Conservation (phyloP, 2,797 vertebrate species). For the Sphaeramia orbicularis region DNA sequence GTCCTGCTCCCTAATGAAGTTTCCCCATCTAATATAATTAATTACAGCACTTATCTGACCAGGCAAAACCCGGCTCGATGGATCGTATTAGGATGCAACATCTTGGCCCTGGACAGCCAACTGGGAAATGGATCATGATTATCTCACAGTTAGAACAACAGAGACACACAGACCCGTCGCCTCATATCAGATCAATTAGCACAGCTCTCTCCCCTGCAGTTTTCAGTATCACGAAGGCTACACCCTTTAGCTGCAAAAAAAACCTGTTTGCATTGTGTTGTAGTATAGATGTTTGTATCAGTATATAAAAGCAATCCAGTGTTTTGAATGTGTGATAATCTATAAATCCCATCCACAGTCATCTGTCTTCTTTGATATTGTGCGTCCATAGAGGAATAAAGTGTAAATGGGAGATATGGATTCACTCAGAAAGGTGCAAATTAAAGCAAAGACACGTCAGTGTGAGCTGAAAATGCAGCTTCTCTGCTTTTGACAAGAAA, state of each 20-base stretch:
- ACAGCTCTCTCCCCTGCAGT: slow-evolving; percentile 11
- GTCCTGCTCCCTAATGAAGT: slow-evolving; percentile 74
- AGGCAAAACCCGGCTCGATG: slow-evolving; percentile 76
- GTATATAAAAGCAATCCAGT: not conserved
- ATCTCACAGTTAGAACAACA: slow-evolving; percentile 65
- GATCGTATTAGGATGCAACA: slow-evolving; percentile 78
- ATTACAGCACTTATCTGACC: slow-evolving; percentile 80
- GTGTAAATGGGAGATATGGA: not conserved
- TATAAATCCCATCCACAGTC: not conserved
- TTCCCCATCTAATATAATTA: slow-evolving; percentile 78
- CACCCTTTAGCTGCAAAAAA: not conserved
- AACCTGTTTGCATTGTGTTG: not conserved
- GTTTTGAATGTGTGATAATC: not conserved
- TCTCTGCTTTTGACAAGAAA: not conserved
- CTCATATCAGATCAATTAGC: slow-evolving; percentile 74
- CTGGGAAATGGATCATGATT: slow-evolving; percentile 77
- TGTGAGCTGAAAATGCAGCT: not conserved
- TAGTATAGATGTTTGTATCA: too few species aligned
- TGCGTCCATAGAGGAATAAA: not conserved
- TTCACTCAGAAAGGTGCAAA: not conserved
- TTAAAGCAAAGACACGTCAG: not conserved
- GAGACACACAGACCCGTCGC: slow-evolving; percentile 47
- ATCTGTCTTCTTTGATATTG: not conserved
- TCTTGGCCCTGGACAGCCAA: slow-evolving; percentile 59
- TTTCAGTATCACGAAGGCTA: slow-evolving; percentile 4